Percentiles rank a stretch among this genome's conserved stretches.
Conservation (phyloP, 2,113 vertebrate species). For the Oreochromis aureus region DNA sequence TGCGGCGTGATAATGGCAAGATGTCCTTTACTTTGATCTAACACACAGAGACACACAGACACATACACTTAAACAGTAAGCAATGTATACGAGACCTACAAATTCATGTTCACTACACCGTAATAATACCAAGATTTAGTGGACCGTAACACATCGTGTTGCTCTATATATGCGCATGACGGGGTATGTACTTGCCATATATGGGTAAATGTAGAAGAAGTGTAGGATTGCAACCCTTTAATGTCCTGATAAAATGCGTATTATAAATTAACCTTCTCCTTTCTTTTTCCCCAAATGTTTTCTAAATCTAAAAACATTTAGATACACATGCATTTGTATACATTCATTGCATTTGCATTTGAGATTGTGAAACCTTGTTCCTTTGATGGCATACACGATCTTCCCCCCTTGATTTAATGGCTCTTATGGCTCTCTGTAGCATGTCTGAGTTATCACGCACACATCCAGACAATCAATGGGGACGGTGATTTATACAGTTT, state of each 20-base stretch:
- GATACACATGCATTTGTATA: not conserved
- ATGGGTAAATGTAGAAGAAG: not conserved
- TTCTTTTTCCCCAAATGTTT: not conserved
- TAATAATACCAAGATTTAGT: not conserved
- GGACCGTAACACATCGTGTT: not conserved
- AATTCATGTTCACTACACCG: not conserved
- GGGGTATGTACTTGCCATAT: not conserved
- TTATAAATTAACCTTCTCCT: not conserved
- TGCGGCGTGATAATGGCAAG: slow-evolving; percentile 34
- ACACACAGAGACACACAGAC: not conserved
- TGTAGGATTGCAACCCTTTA: not conserved
- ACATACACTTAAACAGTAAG: not conserved
- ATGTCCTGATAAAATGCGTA: not conserved
- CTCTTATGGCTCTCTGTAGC: not conserved
- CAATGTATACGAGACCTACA: not conserved
- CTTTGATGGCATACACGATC: not conserved
- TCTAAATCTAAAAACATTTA: not conserved
- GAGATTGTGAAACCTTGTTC: not conserved
- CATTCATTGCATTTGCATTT: not conserved
- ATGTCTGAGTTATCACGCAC: not conserved
- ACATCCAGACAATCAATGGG: not conserved
- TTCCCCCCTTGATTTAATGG: not conserved
- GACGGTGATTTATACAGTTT: not conserved
- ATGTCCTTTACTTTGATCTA: slow-evolving; percentile 13
- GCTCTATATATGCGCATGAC: not conserved